Conservation (phyloP, 2,113 vertebrate genomes). For the Saguinus imperator region DNA sequence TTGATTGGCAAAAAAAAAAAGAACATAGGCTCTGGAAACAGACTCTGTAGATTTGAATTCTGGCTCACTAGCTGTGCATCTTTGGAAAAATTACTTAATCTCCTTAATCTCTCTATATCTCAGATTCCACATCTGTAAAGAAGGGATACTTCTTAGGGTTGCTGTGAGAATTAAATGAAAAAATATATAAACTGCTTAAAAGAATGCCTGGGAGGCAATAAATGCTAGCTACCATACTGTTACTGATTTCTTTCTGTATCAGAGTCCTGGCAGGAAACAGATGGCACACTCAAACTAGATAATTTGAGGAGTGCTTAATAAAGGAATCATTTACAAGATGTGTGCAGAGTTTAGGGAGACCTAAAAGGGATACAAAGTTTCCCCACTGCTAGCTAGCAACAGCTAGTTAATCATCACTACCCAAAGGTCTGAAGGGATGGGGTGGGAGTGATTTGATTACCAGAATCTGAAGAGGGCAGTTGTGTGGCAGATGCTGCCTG, state of each 20-base stretch:
- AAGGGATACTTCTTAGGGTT: neutral
- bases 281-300: neutral
- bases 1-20: neutral
- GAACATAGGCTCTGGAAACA: neutral
- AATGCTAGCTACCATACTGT: neutral
- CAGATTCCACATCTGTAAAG: neutral
- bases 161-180: neutral
- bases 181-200: neutral
- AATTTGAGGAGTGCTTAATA: neutral
- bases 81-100: constrained; percentile 19
- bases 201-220: neutral
- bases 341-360: neutral
- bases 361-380: neutral
- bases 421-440: neutral
- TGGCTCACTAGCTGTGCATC: neutral
- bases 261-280: constrained; percentile 12
- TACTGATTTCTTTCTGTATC: neutral
- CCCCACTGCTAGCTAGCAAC: neutral
- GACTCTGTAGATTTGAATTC: neutral
- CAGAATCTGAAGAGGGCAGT: neutral
- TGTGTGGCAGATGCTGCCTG: neutral
- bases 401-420: neutral
- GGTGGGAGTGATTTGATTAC: neutral
- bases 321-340: constrained; percentile 21
- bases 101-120: neutral